Conservation (phyloP, 1,140 invertebrate species). For the Elysia chlorotica region DNA sequence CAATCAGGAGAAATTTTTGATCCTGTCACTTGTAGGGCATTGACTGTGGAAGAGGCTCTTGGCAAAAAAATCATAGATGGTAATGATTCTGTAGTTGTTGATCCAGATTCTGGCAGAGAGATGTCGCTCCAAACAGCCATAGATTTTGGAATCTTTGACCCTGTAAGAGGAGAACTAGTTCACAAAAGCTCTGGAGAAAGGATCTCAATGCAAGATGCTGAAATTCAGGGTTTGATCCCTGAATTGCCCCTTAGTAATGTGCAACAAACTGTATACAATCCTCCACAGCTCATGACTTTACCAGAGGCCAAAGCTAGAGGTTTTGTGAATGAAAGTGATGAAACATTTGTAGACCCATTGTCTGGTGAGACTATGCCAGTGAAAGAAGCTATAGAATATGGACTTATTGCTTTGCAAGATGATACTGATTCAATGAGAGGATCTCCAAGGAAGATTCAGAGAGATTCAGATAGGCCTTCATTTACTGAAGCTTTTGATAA, state of each 20-base stretch:
- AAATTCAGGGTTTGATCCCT: conserved; percentile 49
- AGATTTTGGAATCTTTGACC: conserved; percentile 82
- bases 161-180: conserved; percentile 74
- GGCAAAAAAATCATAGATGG: conserved; percentile 44
- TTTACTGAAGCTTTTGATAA: conserved; percentile 57
- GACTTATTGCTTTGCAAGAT: no score
- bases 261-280: not conserved
- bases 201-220: conserved; percentile 50
- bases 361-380: conserved; percentile 78
- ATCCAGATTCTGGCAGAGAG: conserved; percentile 62
- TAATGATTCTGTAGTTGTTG: conserved; percentile 41
- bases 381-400: conserved; percentile 79
- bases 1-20: conserved; percentile 70
- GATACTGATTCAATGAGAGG: no score
- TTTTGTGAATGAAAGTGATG: conserved; percentile 78
- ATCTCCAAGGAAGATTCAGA: conserved; percentile 14
- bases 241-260: conserved; percentile 2
- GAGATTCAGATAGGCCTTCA: conserved; percentile 34
- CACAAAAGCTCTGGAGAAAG: conserved; percentile 43
- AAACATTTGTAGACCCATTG: conserved; percentile 76
- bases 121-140: conserved; percentile 84
- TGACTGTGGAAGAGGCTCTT: conserved; percentile 50
- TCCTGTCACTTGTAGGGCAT: conserved; percentile 63
- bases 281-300: conserved; percentile 22
- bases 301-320: conserved; percentile 60